These are phyloP conservation scores for Euzetes globulus DNA, from an alignment of 2,888 invertebrate genomes.

Conservation along the genomic window DNA sequence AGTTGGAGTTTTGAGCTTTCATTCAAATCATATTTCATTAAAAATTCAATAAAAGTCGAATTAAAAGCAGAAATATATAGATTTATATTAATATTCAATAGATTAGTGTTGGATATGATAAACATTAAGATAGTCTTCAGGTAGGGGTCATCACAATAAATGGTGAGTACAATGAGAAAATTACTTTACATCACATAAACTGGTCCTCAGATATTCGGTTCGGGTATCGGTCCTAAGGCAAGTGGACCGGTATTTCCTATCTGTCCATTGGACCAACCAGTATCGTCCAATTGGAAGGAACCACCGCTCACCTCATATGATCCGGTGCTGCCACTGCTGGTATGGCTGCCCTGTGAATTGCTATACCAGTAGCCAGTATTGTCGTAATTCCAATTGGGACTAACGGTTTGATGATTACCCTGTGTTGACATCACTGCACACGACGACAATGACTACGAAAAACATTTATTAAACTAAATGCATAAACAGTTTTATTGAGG, in stretches of 20 bases:
- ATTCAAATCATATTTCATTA: background rate
- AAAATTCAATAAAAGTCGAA: background rate
- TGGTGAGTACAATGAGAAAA: background rate
- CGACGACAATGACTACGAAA: background rate
- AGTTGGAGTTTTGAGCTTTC: constrained; percentile 4
- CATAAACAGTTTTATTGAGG: background rate
- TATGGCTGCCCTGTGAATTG: background rate
- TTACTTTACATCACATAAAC: background rate
- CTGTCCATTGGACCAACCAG: constrained; percentile 10
- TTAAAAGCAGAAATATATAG: background rate
- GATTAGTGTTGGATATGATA: constrained; percentile 3
- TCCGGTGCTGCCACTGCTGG: background rate
- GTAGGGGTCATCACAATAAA: background rate
- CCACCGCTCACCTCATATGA: background rate
- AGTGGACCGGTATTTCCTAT: background rate
- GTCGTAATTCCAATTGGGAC: constrained; percentile 22
- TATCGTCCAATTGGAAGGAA: background rate
- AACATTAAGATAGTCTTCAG: background rate
- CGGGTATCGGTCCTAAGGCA: constrained; percentile 13
- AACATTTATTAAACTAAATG: background rate
- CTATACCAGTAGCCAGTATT: constrained; percentile 2
- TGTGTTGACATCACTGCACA: constrained; percentile 26
- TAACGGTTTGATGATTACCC: constrained; percentile 12
- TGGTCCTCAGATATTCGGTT: background rate
- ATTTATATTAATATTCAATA: background rate